Evolutionary conservation across 2,797 vertebrate genomes (phyloP).

Genomic region (Scyliorhinus canicula): DNA sequence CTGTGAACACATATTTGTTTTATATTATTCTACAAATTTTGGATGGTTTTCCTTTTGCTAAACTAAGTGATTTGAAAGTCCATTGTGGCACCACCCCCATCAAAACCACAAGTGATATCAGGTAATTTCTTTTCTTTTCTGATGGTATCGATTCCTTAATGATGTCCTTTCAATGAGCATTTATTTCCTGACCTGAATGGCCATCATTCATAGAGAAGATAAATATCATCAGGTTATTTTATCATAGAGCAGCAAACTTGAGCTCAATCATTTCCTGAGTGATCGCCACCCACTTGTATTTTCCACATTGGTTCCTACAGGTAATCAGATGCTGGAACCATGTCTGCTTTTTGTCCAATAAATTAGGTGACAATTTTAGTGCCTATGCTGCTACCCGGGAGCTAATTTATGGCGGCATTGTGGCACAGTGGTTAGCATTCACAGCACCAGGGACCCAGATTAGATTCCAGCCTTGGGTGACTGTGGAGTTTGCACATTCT

Average conservation of each 20-base stretch:
- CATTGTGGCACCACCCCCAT: background rate
- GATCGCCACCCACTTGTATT: background rate
- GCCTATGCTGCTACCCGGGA: background rate
- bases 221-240: background rate
- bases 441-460: too few relatives aligned
- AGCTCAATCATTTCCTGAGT: background rate
- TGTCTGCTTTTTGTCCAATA: background rate
- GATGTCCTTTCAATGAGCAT: background rate
- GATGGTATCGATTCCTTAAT: background rate
- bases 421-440: too few relatives aligned
- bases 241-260: background rate
- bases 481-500: too few relatives aligned
- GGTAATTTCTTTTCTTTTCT: background rate
- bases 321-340: background rate
- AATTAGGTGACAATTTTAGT: background rate
- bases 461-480: too few relatives aligned
- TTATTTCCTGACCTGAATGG: background rate
- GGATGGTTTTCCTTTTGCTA: background rate
- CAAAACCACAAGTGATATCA: background rate
- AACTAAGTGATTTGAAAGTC: background rate
- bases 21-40: background rate
- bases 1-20: background rate
- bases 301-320: background rate
- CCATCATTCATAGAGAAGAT: background rate
- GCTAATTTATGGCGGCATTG: too few relatives aligned